Conservation (phyloP, 2,888 invertebrate genomes). For the Cordilura impudica region DNA sequence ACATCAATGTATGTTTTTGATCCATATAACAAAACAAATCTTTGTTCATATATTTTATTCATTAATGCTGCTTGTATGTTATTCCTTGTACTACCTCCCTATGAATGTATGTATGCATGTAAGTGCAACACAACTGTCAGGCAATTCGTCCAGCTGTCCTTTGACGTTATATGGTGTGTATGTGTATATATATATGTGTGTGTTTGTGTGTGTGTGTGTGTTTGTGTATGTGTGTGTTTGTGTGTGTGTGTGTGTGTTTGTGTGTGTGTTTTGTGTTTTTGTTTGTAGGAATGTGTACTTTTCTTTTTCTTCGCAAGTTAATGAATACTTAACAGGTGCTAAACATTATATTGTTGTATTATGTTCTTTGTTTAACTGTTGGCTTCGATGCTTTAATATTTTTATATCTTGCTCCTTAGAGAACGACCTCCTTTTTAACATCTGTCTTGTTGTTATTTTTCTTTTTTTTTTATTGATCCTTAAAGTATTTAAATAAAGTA, state of each 20-base stretch:
- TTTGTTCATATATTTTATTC: constrained; percentile 3
- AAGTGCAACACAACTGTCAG: constrained; percentile 46
- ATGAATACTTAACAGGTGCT: constrained; percentile 61
- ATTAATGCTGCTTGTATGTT: constrained; percentile 25
- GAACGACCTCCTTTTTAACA: constrained; percentile 8
- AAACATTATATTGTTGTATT: constrained; percentile 32
- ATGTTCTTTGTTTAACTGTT: background rate
- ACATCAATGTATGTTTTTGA: background rate
- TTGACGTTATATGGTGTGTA: background rate
- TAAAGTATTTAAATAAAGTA: background rate
- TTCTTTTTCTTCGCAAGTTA: constrained; percentile 16
- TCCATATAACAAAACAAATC: constrained; percentile 28
- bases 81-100: too few species aligned
- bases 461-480: constrained; percentile 9
- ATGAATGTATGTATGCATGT: background rate
- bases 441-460: constrained; percentile 28
- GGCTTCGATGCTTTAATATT: constrained; percentile 10
- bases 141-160: constrained; percentile 56
- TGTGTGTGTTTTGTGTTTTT: constrained; percentile 15
- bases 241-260: too few species aligned
- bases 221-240: too few species aligned
- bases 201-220: too few species aligned
- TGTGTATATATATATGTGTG: background rate
- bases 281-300: constrained; percentile 15
- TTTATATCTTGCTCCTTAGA: background rate